Evolutionary conservation across 2,797 vertebrate genomes (phyloP).

Genomic region (Botia kubotai): DNA sequence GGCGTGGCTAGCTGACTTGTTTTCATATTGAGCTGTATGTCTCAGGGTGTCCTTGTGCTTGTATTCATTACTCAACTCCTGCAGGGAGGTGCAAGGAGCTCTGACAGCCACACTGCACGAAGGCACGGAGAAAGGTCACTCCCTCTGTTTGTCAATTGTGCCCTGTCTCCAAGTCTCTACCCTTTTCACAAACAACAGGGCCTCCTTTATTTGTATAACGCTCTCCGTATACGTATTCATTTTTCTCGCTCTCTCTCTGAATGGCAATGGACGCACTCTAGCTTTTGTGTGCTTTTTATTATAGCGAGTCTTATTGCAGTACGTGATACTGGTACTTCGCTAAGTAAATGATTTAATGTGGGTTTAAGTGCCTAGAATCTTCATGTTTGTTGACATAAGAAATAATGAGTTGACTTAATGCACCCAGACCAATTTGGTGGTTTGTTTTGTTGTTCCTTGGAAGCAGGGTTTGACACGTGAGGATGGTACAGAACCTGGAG

Average conservation of each 20-base stretch:
- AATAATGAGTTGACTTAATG: conserved; percentile 40
- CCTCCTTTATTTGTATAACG: conserved; percentile 35
- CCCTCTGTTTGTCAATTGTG: conserved; percentile 46
- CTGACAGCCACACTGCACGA: conserved; percentile 25
- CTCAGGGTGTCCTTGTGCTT: not conserved
- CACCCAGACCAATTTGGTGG: not conserved
- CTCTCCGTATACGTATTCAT: not conserved
- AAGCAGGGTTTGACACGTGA: conserved; percentile 21
- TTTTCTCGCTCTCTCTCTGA: not conserved
- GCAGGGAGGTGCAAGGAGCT: conserved; percentile 23
- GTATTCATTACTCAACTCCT: conserved; percentile 51
- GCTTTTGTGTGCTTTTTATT: not conserved
- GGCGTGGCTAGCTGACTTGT: not conserved
- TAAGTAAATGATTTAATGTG: not conserved
- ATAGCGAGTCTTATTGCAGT: not conserved
- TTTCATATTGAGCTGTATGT: conserved; percentile 12
- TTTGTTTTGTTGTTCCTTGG: conserved; percentile 7
- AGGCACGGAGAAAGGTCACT: conserved; percentile 33
- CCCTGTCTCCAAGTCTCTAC: conserved; percentile 4
- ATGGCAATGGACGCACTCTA: not conserved
- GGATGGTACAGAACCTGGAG: conserved; percentile 83
- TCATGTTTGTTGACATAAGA: conserved; percentile 30
- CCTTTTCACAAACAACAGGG: conserved; percentile 40
- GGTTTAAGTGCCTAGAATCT: conserved; percentile 2
- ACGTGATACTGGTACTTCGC: not conserved